Base-by-base conservation (phyloP, 2,113 vertebrate genomes). In the Anarhynchus alexandrinus region DNA sequence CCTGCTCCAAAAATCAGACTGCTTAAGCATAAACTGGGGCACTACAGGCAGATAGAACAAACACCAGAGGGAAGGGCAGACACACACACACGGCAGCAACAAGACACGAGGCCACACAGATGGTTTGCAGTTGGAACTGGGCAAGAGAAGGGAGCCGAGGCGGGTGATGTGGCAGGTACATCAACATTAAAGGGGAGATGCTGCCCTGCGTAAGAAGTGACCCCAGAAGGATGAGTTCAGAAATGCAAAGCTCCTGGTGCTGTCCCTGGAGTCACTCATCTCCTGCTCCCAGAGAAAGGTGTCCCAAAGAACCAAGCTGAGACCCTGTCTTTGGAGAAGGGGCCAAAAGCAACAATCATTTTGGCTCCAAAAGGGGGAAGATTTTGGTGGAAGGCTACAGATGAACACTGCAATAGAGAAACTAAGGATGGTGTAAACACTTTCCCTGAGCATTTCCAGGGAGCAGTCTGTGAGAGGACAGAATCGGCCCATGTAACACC, bases 401-500 rank as follows among this genome's bases (percentile, higher is more conserved):
- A 27, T 15, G 38, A 74, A 49, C 23, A 57, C 7, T 23, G 17
- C 32, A 82, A 30, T 1, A 42, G 49, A 40, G 34, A 91, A 85
- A 58, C 12, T 22, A 89, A 62, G 54, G 17, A 45, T 54, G 71
- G 45, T 32, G 17, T 49, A 49, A 87, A 82, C 11, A 6, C 19
- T 25, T 42, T 57, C 18, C 23, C 62, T 38, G n/a, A 64, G 38
- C n/a, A 26, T 23, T 43, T 81, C 29, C 25, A 81, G 72, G 45
- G 25, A 74, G 21, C 34, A 40, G 51, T 25, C 26, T 29, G 32
- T 58, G 65, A 65, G 32, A 85, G 57, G 32, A 84, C 62, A 52
- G 38, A 76, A 78, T 34, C 1, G 4, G 32, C 21, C 17, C 29
- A 10, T 0, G 4, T 23, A 57, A 65, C 1, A 0, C 25, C 54